Evolutionary conservation across 2,888 invertebrate species (phyloP), one percentile per base, ranked within the genome.

Genomic region (Drosophila austrosaltans): DNA sequence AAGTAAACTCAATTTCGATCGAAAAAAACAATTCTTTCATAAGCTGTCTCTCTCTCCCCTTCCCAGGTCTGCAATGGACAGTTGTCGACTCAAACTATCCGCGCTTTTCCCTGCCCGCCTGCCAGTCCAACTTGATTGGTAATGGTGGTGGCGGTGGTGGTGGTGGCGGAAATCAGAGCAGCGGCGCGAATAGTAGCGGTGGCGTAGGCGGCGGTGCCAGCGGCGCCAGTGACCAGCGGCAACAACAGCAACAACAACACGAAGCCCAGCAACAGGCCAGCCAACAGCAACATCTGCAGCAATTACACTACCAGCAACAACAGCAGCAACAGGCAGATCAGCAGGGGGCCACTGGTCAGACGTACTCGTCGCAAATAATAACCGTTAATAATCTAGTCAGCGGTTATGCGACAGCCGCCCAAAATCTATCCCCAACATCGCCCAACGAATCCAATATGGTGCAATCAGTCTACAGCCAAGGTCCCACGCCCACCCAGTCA

Each of bases 1-100:
- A 70, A 82, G 75, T 78, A 76, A 84, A 79, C 79, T 72, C 72
- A 76, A 74, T 70, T 77, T 79, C 71, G 75, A 81, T 69, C 77
- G 81, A 80, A 75, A 70, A 88, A 88, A 84, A 88, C 86, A 76
- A 84, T 82, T 86, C 87, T 90, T 90, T 83, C 86, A 81, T 83
- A 87, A 89, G 89, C 86, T 88, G 85, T 81, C 81, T 87, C 86
- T 84, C 92, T 91, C 92, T 92, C 92, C 94, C 94, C 93, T 93
- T 94, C 95, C 94, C 95, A 96, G 96, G 96, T 94, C 95, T 96
- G 93, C 96, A 96, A 93, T 96, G 96, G 96, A 95, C 95, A 93
- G 95, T 96, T 94, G 94, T 96, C 95, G 96, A 96, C 94, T 95
- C 96, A 93, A 94, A 95, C 91, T 96, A 96, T 93, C 94, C 96